These are phyloP conservation scores for Paradoxurus hermaphroditus DNA, from an alignment of 2,113 vertebrate species.

Conservation along the genomic window DNA sequence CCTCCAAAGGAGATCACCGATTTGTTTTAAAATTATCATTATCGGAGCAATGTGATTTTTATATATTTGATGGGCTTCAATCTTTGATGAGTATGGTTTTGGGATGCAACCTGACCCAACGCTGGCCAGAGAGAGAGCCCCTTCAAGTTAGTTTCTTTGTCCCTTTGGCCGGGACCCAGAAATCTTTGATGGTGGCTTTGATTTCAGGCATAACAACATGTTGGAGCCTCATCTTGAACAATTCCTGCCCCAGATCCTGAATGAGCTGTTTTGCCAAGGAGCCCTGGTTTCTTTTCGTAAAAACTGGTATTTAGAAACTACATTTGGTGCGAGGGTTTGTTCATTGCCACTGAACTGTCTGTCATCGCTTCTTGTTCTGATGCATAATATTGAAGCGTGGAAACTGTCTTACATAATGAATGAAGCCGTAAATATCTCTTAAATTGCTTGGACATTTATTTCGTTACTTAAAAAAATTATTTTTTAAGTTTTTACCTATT, in stretches of 20 bases:
- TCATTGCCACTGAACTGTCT: background rate
- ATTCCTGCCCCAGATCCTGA: background rate
- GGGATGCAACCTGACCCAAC: background rate
- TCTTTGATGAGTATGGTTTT: background rate
- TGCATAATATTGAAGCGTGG: background rate
- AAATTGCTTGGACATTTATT: background rate
- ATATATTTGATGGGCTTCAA: background rate
- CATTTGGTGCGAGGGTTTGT: background rate
- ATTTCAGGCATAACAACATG: background rate
- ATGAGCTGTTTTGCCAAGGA: background rate
- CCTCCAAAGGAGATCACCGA: background rate
- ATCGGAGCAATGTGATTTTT: background rate
- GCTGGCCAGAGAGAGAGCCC: background rate
- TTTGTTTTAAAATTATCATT: background rate
- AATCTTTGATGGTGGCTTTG: background rate
- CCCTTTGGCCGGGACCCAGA: background rate
- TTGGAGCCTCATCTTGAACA: background rate
- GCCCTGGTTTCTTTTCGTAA: background rate
- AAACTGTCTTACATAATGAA: background rate
- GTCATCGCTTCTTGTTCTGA: background rate
- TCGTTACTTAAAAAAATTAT: too few species aligned
- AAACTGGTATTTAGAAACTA: background rate
- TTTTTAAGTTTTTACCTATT: too few species aligned
- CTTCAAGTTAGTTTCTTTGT: background rate
- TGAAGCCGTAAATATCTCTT: background rate